phyloP scores from a whole-genome alignment of 2,888 invertebrate genomes.

The Ctenicera cuprea region DNA sequence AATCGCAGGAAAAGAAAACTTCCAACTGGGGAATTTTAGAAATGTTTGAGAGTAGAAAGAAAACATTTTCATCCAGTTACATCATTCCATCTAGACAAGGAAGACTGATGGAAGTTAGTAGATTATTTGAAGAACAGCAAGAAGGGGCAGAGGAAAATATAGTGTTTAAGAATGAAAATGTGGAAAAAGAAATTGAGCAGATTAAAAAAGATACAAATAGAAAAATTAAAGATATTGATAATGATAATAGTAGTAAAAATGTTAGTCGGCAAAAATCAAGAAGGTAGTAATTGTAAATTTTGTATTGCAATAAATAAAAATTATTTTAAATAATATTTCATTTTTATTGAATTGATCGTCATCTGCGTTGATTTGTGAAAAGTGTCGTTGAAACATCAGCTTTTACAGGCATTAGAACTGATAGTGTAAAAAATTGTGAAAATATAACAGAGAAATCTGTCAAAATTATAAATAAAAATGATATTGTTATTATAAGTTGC shows the following conservation, averaged over 20 bases:
- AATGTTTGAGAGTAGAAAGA: constrained; percentile 64
- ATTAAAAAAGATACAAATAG: constrained; percentile 41
- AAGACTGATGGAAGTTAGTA: constrained; percentile 79
- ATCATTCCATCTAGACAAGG: constrained; percentile 65
- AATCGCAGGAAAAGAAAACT: constrained; percentile 72
- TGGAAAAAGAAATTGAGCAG: constrained; percentile 11
- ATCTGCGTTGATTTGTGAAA: no score
- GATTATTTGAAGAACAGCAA: constrained; percentile 75
- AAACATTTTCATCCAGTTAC: constrained; percentile 6
- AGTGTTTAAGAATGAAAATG: constrained; percentile 57
- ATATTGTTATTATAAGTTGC: no score
- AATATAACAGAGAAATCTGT: no score
- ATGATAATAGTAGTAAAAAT: constrained; percentile 34
- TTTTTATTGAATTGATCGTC: no score
- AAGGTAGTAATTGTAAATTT: constrained; percentile 47
- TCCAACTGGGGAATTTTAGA: constrained; percentile 67
- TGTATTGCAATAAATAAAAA: neutral
- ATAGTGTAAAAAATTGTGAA: no score
- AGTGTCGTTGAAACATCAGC: no score
- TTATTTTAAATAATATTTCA: no score
- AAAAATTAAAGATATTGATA: constrained; percentile 50
- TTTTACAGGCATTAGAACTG: no score
- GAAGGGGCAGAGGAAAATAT: constrained; percentile 70
- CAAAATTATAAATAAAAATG: no score
- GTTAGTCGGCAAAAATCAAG: constrained; percentile 52